These are phyloP conservation scores for Clarias gariepinus DNA, from an alignment of 2,113 vertebrate genomes.

Conservation along the genomic window DNA sequence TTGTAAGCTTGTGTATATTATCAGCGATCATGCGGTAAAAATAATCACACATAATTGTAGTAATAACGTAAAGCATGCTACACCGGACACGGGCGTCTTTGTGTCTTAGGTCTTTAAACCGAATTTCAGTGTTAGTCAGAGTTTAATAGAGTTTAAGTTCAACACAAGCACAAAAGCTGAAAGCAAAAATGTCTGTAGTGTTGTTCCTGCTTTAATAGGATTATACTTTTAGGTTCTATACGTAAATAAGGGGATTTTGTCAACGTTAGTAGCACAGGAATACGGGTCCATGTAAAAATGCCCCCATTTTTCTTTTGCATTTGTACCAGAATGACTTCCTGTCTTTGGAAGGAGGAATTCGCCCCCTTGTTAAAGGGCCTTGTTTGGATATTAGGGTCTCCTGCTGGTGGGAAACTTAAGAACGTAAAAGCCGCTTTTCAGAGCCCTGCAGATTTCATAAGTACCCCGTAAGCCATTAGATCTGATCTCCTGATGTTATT, in stretches of 20 bases:
- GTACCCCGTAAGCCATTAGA: constrained; percentile 25
- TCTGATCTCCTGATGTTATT: constrained; percentile 25
- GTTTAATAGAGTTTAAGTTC: neutral
- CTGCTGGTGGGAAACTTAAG: constrained; percentile 57
- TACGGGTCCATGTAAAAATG: constrained; percentile 3
- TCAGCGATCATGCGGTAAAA: neutral
- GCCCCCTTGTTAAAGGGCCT: constrained; percentile 40
- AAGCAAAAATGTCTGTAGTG: neutral
- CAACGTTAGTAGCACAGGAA: neutral
- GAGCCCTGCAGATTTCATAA: constrained; percentile 38
- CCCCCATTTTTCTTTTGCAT: constrained; percentile 26
- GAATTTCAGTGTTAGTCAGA: neutral
- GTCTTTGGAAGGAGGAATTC: constrained; percentile 42
- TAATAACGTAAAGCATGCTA: neutral
- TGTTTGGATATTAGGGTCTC: constrained; percentile 53
- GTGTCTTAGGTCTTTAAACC: neutral
- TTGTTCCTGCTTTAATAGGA: neutral
- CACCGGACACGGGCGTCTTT: neutral
- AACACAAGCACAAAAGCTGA: neutral
- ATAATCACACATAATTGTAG: neutral
- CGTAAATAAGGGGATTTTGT: neutral
- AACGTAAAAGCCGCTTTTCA: constrained; percentile 39
- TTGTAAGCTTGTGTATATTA: neutral
- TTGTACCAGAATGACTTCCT: constrained; percentile 38
- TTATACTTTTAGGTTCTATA: neutral